Percentiles rank a stretch among this genome's conserved stretches.
These are phyloP conservation scores for Oncorhynchus tshawytscha DNA, from an alignment of 2,113 vertebrate genomes.

Conservation along the genomic window DNA sequence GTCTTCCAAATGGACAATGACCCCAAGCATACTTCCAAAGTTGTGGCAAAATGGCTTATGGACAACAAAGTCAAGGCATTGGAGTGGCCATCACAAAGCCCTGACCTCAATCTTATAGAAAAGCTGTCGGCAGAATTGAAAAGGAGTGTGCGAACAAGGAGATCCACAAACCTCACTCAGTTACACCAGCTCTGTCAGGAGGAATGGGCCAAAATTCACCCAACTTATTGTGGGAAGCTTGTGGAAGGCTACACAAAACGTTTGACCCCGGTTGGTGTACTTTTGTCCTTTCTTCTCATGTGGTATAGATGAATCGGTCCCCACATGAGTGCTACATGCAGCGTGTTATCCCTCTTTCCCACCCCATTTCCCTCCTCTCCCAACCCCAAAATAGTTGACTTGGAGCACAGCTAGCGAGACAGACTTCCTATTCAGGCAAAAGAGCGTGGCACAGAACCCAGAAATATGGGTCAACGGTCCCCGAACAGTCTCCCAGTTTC, in stretches of 20 bases:
- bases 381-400: constrained; percentile 1
- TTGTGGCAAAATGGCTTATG: too few species aligned
- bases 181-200: too few species aligned
- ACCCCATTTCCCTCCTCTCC: neutral
- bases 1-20: too few species aligned
- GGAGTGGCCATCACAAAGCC: too few species aligned
- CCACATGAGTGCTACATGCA: constrained; percentile 1
- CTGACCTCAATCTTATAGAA: too few species aligned
- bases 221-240: constrained; percentile 27
- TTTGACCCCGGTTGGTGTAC: too few species aligned
- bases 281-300: constrained; percentile 2
- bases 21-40: too few species aligned
- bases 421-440: constrained; percentile 47
- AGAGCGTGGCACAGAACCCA: constrained; percentile 18
- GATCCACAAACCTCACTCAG: too few species aligned
- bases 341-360: neutral
- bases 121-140: too few species aligned
- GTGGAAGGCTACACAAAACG: too few species aligned
- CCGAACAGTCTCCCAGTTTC: constrained; percentile 42
- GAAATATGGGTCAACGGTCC: constrained; percentile 60
- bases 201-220: constrained; percentile 56
- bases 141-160: too few species aligned
- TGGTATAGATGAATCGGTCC: constrained; percentile 26
- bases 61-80: too few species aligned
- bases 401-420: constrained; percentile 28